Conservation (phyloP, 2,113 vertebrate genomes). For the Maccullochella peelii region DNA sequence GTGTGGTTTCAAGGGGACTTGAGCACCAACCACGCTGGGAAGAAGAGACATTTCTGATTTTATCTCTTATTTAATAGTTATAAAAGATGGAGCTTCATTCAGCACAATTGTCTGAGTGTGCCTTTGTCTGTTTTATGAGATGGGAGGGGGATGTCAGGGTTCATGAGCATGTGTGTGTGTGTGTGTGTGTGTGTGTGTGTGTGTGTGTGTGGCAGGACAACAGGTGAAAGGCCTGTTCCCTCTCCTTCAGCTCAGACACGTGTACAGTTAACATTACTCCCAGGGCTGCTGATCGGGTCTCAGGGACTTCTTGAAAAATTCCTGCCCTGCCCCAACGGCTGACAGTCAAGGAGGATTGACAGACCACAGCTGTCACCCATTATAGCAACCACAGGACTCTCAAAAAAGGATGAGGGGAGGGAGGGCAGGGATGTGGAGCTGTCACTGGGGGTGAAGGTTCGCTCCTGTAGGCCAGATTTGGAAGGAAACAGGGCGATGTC, state of each 20-base stretch:
- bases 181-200: constrained; percentile 23
- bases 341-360: constrained; percentile 83
- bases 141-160: constrained; percentile 20
- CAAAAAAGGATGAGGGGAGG: constrained; percentile 58
- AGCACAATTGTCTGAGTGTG: constrained; percentile 1
- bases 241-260: constrained; percentile 64
- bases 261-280: constrained; percentile 64
- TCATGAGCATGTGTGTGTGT: background rate
- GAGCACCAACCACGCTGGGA: constrained; percentile 29
- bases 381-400: constrained; percentile 73
- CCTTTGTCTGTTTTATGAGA: constrained; percentile 50
- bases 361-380: constrained; percentile 82
- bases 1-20: constrained; percentile 92
- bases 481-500: constrained; percentile 58
- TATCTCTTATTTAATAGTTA: background rate
- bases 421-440: constrained; percentile 57
- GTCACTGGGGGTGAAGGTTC: constrained; percentile 70
- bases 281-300: constrained; percentile 72
- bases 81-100: background rate
- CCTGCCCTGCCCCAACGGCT: constrained; percentile 57
- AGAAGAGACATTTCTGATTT: constrained; percentile 14
- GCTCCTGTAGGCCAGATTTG: constrained; percentile 54
- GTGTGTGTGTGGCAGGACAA: constrained; percentile 55
- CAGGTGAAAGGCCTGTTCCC: constrained; percentile 74
- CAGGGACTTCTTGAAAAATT: constrained; percentile 80